A percentile compares a stretch with the other conserved stretches of the same genome.
Conservation (phyloP, 2,888 invertebrate species). For the Andrena camellia region DNA sequence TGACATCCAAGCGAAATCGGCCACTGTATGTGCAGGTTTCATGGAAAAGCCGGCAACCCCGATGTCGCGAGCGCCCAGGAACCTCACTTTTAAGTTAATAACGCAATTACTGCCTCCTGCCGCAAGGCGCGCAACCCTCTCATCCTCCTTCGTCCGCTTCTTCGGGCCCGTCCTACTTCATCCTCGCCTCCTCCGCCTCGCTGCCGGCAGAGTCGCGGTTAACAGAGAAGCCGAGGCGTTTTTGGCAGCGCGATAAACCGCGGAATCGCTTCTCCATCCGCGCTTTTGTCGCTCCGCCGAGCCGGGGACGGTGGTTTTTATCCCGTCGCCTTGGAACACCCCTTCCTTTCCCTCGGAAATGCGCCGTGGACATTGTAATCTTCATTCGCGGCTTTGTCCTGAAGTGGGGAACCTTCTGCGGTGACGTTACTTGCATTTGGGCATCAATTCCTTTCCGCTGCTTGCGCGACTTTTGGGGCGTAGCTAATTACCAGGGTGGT, state of each 20-base stretch:
- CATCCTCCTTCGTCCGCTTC: constrained; percentile 41
- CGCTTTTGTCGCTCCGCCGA: constrained; percentile 61
- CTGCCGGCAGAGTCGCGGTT: constrained; percentile 31
- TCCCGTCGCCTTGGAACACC: not conserved
- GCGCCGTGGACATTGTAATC: not conserved
- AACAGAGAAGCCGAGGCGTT: constrained; percentile 49
- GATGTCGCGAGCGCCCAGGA: constrained; percentile 70
- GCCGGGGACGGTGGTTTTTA: constrained; percentile 30
- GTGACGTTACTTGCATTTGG: not conserved
- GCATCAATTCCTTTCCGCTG: not conserved
- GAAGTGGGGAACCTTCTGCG: not conserved
- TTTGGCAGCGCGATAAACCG: constrained; percentile 52
- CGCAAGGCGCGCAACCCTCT: constrained; percentile 68
- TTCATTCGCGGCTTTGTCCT: constrained; percentile 3
- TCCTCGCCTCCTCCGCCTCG: constrained; percentile 24
- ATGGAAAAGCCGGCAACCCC: constrained; percentile 43
- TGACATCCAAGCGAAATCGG: constrained; percentile 6
- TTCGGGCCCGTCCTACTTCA: constrained; percentile 19
- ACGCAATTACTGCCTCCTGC: constrained; percentile 79
- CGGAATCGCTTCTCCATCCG: constrained; percentile 32
- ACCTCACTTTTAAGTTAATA: constrained; percentile 80
- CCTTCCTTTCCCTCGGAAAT: constrained; percentile 1
- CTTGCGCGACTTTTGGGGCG: not conserved
- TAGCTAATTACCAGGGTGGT: not conserved
- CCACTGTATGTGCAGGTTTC: constrained; percentile 41